Evolutionary conservation across 2,888 invertebrate species (phyloP).

Genomic region (Gymnosoma rotundatum): DNA sequence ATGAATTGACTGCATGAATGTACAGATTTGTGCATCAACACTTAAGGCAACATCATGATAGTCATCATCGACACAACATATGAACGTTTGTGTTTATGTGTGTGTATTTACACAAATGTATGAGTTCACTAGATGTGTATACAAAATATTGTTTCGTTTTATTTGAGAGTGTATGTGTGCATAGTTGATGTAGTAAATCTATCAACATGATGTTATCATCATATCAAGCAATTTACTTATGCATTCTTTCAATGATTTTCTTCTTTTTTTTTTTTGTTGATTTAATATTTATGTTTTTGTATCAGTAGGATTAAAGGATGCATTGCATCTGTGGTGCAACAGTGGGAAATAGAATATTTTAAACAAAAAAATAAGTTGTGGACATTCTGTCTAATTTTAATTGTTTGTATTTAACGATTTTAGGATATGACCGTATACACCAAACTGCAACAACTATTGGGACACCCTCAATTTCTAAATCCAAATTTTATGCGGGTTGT

Average conservation of each 20-base stretch:
- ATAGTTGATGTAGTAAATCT: slow-evolving; percentile 43
- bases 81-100: background rate
- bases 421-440: too few relatives aligned
- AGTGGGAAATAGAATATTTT: slow-evolving; percentile 2
- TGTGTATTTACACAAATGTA: background rate
- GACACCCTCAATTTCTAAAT: too few relatives aligned
- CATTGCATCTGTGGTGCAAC: background rate
- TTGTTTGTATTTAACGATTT: too few relatives aligned
- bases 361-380: background rate
- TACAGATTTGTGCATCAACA: slow-evolving; percentile 53
- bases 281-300: slow-evolving; percentile 51
- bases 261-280: slow-evolving; percentile 34
- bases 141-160: too few relatives aligned
- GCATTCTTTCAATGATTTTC: slow-evolving; percentile 42
- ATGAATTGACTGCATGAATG: slow-evolving; percentile 48
- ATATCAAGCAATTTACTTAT: slow-evolving; percentile 63
- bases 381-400: too few relatives aligned
- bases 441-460: too few relatives aligned
- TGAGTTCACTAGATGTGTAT: background rate
- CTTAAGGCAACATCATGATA: slow-evolving; percentile 47
- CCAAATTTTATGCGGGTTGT: too few relatives aligned
- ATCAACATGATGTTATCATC: slow-evolving; percentile 66
- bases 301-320: slow-evolving; percentile 27
- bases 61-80: slow-evolving; percentile 18
- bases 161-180: background rate